Conservation (phyloP, 2,797 vertebrate species). For the Galaxias olidus region DNA sequence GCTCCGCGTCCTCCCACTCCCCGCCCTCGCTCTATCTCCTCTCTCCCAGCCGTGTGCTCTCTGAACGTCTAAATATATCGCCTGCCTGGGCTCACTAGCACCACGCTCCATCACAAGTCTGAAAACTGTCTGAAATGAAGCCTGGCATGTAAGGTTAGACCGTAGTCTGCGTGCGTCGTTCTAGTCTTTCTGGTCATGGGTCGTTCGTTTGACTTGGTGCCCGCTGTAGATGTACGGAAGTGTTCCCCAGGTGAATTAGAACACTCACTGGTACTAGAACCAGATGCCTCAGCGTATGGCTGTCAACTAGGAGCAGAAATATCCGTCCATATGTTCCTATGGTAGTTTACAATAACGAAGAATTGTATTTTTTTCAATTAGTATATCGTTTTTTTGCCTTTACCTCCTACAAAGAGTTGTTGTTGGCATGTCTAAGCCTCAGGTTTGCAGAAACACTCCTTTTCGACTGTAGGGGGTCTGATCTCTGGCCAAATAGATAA, state of each 20-base stretch:
- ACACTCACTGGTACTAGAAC: no score
- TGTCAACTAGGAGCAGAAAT: neutral
- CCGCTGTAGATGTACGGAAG: no score
- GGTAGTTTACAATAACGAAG: neutral
- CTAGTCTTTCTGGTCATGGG: no score
- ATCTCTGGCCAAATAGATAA: constrained; percentile 63
- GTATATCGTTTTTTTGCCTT: neutral
- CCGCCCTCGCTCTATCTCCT: neutral
- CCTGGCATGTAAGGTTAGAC: neutral
- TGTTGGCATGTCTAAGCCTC: constrained; percentile 32
- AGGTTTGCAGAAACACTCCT: constrained; percentile 49
- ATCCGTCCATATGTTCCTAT: neutral
- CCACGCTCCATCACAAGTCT: neutral
- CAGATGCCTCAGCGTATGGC: no score
- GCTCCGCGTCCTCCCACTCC: neutral
- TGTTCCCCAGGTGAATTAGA: no score
- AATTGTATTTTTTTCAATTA: constrained; percentile 11
- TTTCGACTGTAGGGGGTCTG: constrained; percentile 54
- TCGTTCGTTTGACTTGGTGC: no score
- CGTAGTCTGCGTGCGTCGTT: neutral
- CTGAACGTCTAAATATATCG: neutral
- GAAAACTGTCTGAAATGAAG: neutral
- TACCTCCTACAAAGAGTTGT: constrained; percentile 23
- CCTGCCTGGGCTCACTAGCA: neutral
- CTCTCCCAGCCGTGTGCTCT: constrained; percentile 1